Conservation (phyloP, 1,140 invertebrate genomes). For the Danaus melanippus region DNA sequence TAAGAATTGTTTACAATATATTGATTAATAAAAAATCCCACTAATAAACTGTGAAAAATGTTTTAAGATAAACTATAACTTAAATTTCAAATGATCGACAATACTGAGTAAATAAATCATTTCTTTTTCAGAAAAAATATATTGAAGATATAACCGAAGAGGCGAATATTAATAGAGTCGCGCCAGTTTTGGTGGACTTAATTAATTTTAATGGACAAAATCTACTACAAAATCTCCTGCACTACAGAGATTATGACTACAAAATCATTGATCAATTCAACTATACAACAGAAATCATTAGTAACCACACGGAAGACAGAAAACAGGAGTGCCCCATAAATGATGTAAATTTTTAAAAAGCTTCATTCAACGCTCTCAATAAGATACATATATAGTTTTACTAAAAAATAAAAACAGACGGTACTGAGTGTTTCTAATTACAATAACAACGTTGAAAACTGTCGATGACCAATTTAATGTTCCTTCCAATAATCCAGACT, state of each 20-base stretch:
- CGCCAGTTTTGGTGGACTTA: slow-evolving; percentile 43
- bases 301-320: slow-evolving; percentile 23
- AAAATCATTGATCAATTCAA: slow-evolving; percentile 33
- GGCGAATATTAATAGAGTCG: slow-evolving; percentile 36
- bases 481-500: too few species aligned
- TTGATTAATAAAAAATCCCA: too few species aligned
- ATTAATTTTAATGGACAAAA: slow-evolving; percentile 51
- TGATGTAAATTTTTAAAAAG: slow-evolving; percentile 4
- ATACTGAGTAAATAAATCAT: background rate
- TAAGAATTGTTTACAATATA: too few species aligned
- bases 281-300: slow-evolving; percentile 28
- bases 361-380: too few species aligned
- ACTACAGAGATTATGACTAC: slow-evolving; percentile 58
- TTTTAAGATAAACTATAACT: too few species aligned
- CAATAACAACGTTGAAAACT: too few species aligned
- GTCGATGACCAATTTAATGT: too few species aligned
- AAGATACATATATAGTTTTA: too few species aligned
- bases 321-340: slow-evolving; percentile 24
- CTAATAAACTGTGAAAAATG: too few species aligned
- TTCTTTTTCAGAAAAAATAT: slow-evolving; percentile 46
- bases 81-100: too few species aligned
- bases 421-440: too few species aligned
- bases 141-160: slow-evolving; percentile 48
- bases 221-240: slow-evolving; percentile 47
- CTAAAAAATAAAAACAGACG: too few species aligned